Percentiles rank a stretch among this genome's conserved stretches.
phyloP scores from a whole-genome alignment of 2,888 invertebrate genomes.

The Agriotes lineatus region DNA sequence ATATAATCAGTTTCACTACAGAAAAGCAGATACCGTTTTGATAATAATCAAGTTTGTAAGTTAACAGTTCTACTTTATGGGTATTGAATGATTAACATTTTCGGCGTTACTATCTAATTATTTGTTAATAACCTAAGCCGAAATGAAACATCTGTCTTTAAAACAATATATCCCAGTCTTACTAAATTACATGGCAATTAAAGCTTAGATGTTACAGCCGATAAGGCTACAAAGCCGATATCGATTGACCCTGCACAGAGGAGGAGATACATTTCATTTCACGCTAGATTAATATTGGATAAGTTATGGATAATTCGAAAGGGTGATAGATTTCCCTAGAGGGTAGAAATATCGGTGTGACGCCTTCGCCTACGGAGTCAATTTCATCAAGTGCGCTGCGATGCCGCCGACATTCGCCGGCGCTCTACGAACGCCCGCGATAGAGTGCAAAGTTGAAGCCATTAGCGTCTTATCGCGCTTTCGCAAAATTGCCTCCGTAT shows the following conservation, averaged over 20 bases:
- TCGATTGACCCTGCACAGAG: constrained; percentile 57
- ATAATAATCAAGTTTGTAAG: too few species aligned
- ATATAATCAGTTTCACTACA: too few species aligned
- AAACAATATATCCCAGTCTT: too few species aligned
- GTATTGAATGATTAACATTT: too few species aligned
- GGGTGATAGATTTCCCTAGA: constrained; percentile 67
- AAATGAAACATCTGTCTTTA: too few species aligned
- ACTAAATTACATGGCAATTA: too few species aligned
- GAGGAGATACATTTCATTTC: constrained; percentile 65
- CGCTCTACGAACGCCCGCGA: constrained; percentile 56
- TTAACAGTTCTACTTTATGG: too few species aligned
- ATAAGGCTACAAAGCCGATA: constrained; percentile 37
- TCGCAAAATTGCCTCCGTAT: constrained; percentile 68
- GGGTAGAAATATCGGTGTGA: constrained; percentile 52
- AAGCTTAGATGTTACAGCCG: not conserved
- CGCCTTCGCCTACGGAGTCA: constrained; percentile 50
- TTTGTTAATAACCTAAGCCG: too few species aligned
- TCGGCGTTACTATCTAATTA: too few species aligned
- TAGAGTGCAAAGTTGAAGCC: constrained; percentile 73
- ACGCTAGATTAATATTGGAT: constrained; percentile 68
- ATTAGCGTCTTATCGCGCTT: constrained; percentile 70
- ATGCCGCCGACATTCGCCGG: constrained; percentile 50
- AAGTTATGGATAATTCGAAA: constrained; percentile 67
- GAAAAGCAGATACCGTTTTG: too few species aligned
- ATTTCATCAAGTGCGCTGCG: constrained; percentile 53